Conservation (phyloP, 2,113 vertebrate species). For the Sitta europaea region DNA sequence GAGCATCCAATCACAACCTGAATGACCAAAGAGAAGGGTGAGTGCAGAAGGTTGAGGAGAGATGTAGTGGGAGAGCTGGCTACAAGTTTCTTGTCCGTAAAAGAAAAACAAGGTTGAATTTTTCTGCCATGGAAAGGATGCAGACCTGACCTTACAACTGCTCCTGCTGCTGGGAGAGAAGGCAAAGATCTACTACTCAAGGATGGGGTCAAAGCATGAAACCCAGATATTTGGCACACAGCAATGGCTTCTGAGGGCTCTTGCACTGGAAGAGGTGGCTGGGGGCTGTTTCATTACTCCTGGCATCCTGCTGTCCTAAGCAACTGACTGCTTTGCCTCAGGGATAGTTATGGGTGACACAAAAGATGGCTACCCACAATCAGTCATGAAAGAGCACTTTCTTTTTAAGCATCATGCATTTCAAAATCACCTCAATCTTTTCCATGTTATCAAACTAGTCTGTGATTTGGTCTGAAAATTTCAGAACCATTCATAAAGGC, state of each 20-base stretch:
- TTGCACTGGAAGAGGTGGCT: neutral
- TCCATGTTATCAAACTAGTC: neutral
- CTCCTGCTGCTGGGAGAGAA: neutral
- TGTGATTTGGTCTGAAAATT: neutral
- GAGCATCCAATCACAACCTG: neutral
- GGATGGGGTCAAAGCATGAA: rapidly evolving
- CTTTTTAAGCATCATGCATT: neutral
- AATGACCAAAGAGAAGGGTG: neutral
- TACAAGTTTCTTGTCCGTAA: neutral
- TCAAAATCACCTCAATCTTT: neutral
- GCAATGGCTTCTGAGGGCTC: neutral
- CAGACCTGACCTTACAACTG: neutral
- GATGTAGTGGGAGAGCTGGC: neutral
- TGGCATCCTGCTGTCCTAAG: neutral
- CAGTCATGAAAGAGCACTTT: neutral
- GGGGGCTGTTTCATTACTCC: neutral
- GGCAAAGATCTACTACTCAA: neutral
- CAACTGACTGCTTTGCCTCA: neutral
- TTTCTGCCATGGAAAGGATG: neutral
- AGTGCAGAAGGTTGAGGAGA: neutral
- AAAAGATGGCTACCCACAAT: neutral
- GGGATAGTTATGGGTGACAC: neutral
- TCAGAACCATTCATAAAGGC: neutral
- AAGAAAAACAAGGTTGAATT: neutral
- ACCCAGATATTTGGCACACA: neutral